A percentile compares a stretch with the other conserved stretches of the same genome.
phyloP scores from a whole-genome alignment of 2,113 vertebrate species.

The Beaufortia kweichowensis region DNA sequence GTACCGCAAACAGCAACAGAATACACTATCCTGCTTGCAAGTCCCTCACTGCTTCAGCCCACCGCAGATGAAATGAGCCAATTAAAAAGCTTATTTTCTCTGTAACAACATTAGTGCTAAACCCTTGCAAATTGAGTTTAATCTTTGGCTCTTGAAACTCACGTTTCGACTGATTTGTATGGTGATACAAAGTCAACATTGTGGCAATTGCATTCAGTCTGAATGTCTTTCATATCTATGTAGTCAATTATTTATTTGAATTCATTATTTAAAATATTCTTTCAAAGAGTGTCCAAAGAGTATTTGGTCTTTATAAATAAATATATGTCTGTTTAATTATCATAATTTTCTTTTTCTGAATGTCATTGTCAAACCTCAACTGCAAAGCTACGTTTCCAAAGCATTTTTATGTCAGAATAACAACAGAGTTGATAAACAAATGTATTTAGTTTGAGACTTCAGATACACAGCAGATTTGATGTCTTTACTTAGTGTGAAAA shows the following conservation, averaged over 20 bases:
- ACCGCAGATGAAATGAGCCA: background rate
- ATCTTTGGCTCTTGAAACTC: conserved; percentile 58
- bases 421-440: background rate
- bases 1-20: conserved; percentile 13
- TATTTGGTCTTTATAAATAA: conserved; percentile 62
- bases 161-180: conserved; percentile 50
- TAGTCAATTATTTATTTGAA: conserved; percentile 74
- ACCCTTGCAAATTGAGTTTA: conserved; percentile 57
- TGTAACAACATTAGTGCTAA: conserved; percentile 66
- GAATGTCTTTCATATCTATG: conserved; percentile 71
- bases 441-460: background rate
- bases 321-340: conserved; percentile 25
- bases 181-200: conserved; percentile 44
- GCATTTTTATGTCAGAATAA: conserved; percentile 53
- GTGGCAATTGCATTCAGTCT: conserved; percentile 63
- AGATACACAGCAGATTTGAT: conserved; percentile 13
- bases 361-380: conserved; percentile 65
- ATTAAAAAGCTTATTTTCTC: conserved; percentile 27
- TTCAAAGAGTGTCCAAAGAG: conserved; percentile 69
- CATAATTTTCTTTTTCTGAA: conserved; percentile 45
- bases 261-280: conserved; percentile 70
- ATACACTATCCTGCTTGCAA: conserved; percentile 35
- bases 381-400: conserved; percentile 77
- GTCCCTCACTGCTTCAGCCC: background rate
- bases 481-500: background rate